Evolutionary conservation across 2,888 invertebrate species (phyloP), one percentile per base, ranked within the genome.

Genomic region (Eilema depressum): DNA sequence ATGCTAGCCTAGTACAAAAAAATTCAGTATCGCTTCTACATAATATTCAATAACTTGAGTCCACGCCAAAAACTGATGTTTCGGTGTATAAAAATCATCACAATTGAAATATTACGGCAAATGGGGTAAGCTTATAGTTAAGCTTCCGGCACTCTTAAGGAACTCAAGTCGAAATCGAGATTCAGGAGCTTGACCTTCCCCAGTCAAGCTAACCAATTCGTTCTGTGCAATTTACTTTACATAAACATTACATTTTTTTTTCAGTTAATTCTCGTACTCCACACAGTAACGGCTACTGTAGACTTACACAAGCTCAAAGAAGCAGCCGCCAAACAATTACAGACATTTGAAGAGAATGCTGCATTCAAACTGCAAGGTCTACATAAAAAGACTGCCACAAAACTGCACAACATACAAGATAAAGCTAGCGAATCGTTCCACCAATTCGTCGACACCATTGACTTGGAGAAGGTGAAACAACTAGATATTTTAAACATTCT

Each of bases 241-340:
- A 8, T 53, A 53, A n/a, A n/a, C 12, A 23, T 12, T 37, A 63
- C 2, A 37, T 47, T 57, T 33, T 57, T 17, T 85, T 86, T 85
- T 0, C 91, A 94, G 94, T 81, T 92, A n/a, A 79, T 90, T 62
- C 75, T 90, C 60, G 74, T 86, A 26, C 70, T 91, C 17, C 88
- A 90, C 56, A 57, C 85, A 63, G 76, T 88, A 53, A 76, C 85
- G 69, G 92, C 91, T 1, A 92, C 92, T 17, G 75, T 92, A 4
- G 89, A 92, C 71, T 69, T 93, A 0, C 81, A 91, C 28, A 86
- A 88, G 60, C 70, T 94, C 1, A 89, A 88, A 70, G 88, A 90
- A 26, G 87, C 87, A 33, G 90, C 92, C 0, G 85, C 89, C 4
- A 83, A 76, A 3, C 85, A 87, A 61, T 69, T 91, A 0, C 84